Conservation (phyloP, 2,113 vertebrate genomes). For the Eleginops maclovinus region DNA sequence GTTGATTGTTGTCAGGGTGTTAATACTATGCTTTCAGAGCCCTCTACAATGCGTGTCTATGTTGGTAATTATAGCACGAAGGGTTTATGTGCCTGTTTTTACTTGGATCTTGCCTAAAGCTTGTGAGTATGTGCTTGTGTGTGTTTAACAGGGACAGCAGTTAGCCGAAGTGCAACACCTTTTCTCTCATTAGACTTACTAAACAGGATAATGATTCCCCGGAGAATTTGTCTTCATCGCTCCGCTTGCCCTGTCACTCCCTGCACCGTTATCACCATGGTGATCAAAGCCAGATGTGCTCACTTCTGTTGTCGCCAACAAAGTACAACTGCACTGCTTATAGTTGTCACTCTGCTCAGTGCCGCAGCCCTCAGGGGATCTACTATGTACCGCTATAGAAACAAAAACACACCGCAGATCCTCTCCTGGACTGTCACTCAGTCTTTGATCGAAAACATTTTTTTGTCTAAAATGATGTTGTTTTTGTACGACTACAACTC, state of each 20-base stretch:
- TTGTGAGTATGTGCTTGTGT: constrained; percentile 7
- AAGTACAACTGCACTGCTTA: constrained; percentile 65
- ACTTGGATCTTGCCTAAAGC: not conserved
- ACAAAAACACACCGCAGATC: constrained; percentile 12
- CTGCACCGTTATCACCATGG: constrained; percentile 70
- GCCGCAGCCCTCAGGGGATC: constrained; percentile 55
- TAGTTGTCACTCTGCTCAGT: constrained; percentile 66
- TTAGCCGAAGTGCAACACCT: constrained; percentile 69
- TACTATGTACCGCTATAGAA: constrained; percentile 3
- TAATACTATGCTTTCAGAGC: constrained; percentile 12
- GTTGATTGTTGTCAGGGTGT: constrained; percentile 34
- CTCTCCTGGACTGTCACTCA: constrained; percentile 12
- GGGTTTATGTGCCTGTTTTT: constrained; percentile 20
- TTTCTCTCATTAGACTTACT: constrained; percentile 83
- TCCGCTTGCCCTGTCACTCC: constrained; percentile 76
- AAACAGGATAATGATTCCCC: constrained; percentile 84
- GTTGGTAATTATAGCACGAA: not conserved
- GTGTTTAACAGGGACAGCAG: constrained; percentile 63
- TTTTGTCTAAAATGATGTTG: not conserved
- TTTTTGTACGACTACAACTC: not conserved
- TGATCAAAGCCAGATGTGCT: constrained; percentile 83
- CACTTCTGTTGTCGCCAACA: constrained; percentile 67
- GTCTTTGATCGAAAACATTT: constrained; percentile 8
- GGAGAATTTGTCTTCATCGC: constrained; percentile 60
- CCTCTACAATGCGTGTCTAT: not conserved